Base-by-base conservation (phyloP, 1,140 invertebrate species). In the Gryllus bimaculatus region DNA sequence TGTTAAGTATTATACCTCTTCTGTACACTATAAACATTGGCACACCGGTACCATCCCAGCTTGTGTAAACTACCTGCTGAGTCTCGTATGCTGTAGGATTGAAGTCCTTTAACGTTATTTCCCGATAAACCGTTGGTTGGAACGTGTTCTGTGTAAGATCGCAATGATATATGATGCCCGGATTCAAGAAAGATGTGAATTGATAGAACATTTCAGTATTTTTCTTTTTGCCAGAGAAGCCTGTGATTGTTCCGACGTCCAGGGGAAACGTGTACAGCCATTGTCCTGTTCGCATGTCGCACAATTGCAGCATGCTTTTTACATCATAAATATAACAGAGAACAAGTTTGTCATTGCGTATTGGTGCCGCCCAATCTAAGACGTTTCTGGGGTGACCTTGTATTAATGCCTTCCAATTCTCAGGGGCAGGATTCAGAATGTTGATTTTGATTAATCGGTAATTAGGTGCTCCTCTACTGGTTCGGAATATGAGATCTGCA, bases 21-120 rank as follows among this genome's bases (percentile, higher is more conserved):
- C 91, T 93, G 81, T 92, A 91, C 47, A 98, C 91, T 81, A 99
- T 93, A 86, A 98, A 99, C 98, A 99, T 99, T 8, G 98, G 98
- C 82, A 99, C 90, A 87, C 94, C 93, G 1, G 96, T 98, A 78
- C 95, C 95, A 88, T 99, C 98, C 87, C 96, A 98, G 85, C 96
- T 97, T 3, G 88, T 83, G 86, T 98, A 99, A 87, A 99, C 99
- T 74, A 98, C 89, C 88, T 99, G 98, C 78, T 92, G 91, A 7
- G 93, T 94, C 84, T 93, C 91, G 84, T 96, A 99, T 77, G 92
- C 85, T 10, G 89, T 88, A 7, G 92, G 85, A 86, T 98, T 91
- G 85, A 99, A 96, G 79, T 93, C 92, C 78, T 93, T 91, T 10
- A 99, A 90, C 85, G 92, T 91, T 8, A 95, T 94, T 87, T 97